phyloP scores from a whole-genome alignment of 2,888 invertebrate genomes.

The Euspilapteryx auroguttella region DNA sequence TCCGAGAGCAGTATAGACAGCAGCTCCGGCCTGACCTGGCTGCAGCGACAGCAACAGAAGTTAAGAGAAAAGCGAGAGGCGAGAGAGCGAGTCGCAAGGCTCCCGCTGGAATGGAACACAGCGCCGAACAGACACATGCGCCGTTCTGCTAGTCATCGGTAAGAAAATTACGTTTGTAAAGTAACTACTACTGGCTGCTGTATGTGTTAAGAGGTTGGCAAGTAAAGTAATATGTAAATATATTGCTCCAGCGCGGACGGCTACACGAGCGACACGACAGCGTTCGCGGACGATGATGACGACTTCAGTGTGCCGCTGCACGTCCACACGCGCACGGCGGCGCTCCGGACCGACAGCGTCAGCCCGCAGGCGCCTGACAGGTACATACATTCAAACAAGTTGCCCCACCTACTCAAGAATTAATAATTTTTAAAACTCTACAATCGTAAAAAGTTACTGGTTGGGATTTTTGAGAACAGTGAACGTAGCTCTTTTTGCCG shows the following conservation, averaged over 20 bases:
- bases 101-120: constrained; percentile 67
- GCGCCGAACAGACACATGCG: constrained; percentile 46
- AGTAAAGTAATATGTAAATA: too few relatives aligned
- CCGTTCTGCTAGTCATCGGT: constrained; percentile 55
- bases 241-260: constrained; percentile 64
- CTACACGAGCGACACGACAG: constrained; percentile 78
- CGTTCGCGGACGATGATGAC: constrained; percentile 76
- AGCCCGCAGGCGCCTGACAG: constrained; percentile 52
- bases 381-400: constrained; percentile 12
- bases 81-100: constrained; percentile 71
- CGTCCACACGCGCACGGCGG: constrained; percentile 59
- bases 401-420: background rate
- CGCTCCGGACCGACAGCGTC: constrained; percentile 38
- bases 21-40: constrained; percentile 70
- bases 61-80: constrained; percentile 76
- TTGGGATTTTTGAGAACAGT: too few relatives aligned
- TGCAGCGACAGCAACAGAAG: constrained; percentile 82
- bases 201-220: too few relatives aligned
- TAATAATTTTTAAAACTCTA: too few relatives aligned
- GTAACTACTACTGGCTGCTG: too few relatives aligned
- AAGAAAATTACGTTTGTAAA: too few relatives aligned
- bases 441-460: too few relatives aligned
- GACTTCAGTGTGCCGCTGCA: constrained; percentile 71
- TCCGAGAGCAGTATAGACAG: constrained; percentile 37
- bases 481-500: too few relatives aligned